phyloP scores from a whole-genome alignment of 2,888 invertebrate species.

The Pseudoips prasinana region DNA sequence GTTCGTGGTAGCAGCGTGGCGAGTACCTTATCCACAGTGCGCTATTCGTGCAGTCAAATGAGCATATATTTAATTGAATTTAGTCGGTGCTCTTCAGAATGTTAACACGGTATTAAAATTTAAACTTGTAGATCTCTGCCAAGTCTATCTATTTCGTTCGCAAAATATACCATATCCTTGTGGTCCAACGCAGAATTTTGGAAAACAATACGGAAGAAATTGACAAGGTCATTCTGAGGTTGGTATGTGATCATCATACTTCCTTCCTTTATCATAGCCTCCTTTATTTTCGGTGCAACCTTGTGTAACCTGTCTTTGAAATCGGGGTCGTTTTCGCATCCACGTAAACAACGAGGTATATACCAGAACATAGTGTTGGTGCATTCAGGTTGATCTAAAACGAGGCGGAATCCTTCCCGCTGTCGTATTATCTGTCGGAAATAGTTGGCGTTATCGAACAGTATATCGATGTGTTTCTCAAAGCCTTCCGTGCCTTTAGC shows the following conservation, averaged over 20 bases:
- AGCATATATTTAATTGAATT: no score
- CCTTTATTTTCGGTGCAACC: slow-evolving; percentile 96
- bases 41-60: no score
- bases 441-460: slow-evolving; percentile 88
- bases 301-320: slow-evolving; percentile 86
- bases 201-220: slow-evolving; percentile 97
- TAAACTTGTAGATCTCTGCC: slow-evolving; percentile 84
- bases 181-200: slow-evolving; percentile 94
- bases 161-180: slow-evolving; percentile 92
- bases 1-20: no score
- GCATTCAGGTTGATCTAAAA: slow-evolving; percentile 91
- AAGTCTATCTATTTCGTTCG: slow-evolving; percentile 93
- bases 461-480: slow-evolving; percentile 88
- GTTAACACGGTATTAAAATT: slow-evolving; percentile 17
- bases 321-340: slow-evolving; percentile 74
- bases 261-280: slow-evolving; percentile 96
- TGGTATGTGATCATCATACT: slow-evolving; percentile 98
- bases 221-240: slow-evolving; percentile 91
- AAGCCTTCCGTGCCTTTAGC: slow-evolving; percentile 93
- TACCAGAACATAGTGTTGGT: slow-evolving; percentile 99
- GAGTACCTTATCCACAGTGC: no score
- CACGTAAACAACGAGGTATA: slow-evolving; percentile 88
- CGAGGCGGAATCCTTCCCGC: slow-evolving; percentile 87
- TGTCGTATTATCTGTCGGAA: slow-evolving; percentile 85
- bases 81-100: no score